Conservation (phyloP, 2,888 invertebrate species). For the Malachius bipustulatus region DNA sequence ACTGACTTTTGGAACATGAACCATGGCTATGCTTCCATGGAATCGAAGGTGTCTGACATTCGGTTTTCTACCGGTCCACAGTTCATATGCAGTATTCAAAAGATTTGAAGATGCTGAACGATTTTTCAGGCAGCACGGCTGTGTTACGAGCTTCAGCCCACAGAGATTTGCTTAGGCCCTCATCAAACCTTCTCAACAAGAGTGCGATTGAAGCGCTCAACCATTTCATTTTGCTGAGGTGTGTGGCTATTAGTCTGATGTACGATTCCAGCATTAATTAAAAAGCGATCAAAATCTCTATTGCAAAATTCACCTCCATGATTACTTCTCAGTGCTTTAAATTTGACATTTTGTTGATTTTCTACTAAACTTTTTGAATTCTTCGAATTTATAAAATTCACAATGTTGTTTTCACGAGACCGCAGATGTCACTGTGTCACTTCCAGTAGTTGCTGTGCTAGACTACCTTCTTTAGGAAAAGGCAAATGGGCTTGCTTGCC, state of each 20-base stretch:
- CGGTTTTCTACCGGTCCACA: constrained; percentile 12
- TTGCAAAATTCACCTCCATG: too few relatives aligned
- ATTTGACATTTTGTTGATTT: too few relatives aligned
- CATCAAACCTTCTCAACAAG: constrained; percentile 18
- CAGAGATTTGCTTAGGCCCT: constrained; percentile 9
- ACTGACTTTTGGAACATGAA: constrained; percentile 18
- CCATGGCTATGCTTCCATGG: constrained; percentile 17
- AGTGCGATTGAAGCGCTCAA: constrained; percentile 18
- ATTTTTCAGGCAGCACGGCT: constrained; percentile 15
- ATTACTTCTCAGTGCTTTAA: too few relatives aligned
- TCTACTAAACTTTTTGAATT: too few relatives aligned
- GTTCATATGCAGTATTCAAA: constrained; percentile 9
- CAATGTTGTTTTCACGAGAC: constrained; percentile 2
- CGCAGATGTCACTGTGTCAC: neutral
- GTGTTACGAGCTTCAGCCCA: constrained; percentile 10
- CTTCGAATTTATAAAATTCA: too few relatives aligned
- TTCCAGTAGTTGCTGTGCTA: constrained; percentile 16
- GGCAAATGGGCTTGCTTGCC: constrained; percentile 24
- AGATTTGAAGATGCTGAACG: constrained; percentile 1
- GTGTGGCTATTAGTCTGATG: constrained; percentile 22
- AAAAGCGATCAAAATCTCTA: too few relatives aligned
- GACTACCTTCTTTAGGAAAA: constrained; percentile 18
- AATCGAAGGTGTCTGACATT: constrained; percentile 20
- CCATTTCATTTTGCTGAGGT: constrained; percentile 10
- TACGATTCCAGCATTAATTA: neutral